Percentiles rank a stretch among this genome's conserved stretches.
These are phyloP conservation scores for Drosophila anomalata DNA, from an alignment of 2,888 invertebrate genomes.

Conservation along the genomic window DNA sequence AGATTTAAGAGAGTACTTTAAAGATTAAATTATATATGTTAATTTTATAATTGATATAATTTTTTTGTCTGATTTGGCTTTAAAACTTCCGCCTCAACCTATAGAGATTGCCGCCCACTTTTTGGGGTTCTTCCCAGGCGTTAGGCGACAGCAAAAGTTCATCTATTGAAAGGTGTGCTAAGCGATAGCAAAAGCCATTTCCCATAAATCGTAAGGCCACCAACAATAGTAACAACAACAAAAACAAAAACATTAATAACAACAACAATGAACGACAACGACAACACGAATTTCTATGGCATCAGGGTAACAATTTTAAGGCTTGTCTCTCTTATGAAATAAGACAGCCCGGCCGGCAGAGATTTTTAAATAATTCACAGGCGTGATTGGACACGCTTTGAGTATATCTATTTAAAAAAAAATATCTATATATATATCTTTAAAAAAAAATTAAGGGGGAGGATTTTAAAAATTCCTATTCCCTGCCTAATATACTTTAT, in stretches of 20 bases:
- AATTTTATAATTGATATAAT: slow-evolving; percentile 13
- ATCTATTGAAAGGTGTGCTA: slow-evolving; percentile 49
- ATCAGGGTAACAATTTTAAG: slow-evolving; percentile 52
- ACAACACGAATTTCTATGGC: slow-evolving; percentile 55
- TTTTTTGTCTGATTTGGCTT: too few species aligned
- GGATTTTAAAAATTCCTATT: not conserved
- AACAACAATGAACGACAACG: slow-evolving; percentile 23
- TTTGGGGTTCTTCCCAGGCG: slow-evolving; percentile 47
- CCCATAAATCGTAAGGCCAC: slow-evolving; percentile 55
- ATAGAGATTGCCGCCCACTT: slow-evolving; percentile 30
- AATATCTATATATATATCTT: slow-evolving; percentile 2
- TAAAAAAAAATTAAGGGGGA: slow-evolving; percentile 5
- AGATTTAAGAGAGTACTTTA: too few species aligned
- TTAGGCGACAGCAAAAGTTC: slow-evolving; percentile 48
- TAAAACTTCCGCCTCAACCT: slow-evolving; percentile 31
- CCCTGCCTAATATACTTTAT: slow-evolving; percentile 45
- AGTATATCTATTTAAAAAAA: slow-evolving; percentile 6
- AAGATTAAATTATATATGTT: not conserved
- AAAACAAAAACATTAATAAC: slow-evolving; percentile 2
- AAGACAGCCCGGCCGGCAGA: slow-evolving; percentile 39
- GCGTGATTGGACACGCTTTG: slow-evolving; percentile 61
- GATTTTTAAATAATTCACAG: slow-evolving; percentile 53
- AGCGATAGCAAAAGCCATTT: slow-evolving; percentile 56
- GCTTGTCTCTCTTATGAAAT: slow-evolving; percentile 58
- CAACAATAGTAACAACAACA: slow-evolving; percentile 9